Percentiles rank a stretch among this genome's conserved stretches.
phyloP scores from a whole-genome alignment of 2,888 invertebrate species.

The Aphodius sticticus region DNA sequence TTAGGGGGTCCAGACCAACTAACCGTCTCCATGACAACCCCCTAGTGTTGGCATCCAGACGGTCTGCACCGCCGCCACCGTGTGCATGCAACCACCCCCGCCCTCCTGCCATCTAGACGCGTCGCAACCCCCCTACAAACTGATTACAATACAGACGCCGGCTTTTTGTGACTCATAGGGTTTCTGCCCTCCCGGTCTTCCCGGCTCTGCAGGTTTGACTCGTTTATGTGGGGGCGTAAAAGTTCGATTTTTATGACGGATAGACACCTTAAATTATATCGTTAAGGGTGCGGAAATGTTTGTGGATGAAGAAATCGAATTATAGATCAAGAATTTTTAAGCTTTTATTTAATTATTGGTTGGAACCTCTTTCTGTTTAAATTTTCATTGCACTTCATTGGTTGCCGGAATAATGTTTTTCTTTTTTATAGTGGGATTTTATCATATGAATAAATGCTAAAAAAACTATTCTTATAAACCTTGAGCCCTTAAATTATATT shows the following conservation, averaged over 20 bases:
- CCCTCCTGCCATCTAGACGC: not conserved
- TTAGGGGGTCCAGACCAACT: constrained; percentile 45
- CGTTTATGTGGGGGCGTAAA: not conserved
- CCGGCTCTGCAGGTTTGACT: not conserved
- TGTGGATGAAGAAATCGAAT: not conserved
- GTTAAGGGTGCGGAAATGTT: not conserved
- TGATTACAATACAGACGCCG: not conserved
- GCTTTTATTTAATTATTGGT: too few relatives aligned
- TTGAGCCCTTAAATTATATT: too few relatives aligned
- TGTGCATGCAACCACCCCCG: not conserved
- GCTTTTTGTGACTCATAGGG: not conserved
- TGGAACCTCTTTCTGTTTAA: too few relatives aligned
- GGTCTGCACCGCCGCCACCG: constrained; percentile 47
- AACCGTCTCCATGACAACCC: constrained; percentile 60
- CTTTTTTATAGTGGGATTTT: too few relatives aligned
- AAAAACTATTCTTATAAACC: too few relatives aligned
- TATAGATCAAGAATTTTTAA: too few relatives aligned
- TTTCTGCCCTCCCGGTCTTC: not conserved
- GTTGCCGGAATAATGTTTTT: too few relatives aligned
- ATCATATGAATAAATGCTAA: too few relatives aligned
- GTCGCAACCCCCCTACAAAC: not conserved
- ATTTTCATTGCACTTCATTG: too few relatives aligned
- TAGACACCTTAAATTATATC: not conserved
- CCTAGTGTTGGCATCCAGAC: constrained; percentile 57
- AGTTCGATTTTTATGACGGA: not conserved